Conservation (phyloP, 2,888 invertebrate genomes). For the Trachelus stipa region DNA sequence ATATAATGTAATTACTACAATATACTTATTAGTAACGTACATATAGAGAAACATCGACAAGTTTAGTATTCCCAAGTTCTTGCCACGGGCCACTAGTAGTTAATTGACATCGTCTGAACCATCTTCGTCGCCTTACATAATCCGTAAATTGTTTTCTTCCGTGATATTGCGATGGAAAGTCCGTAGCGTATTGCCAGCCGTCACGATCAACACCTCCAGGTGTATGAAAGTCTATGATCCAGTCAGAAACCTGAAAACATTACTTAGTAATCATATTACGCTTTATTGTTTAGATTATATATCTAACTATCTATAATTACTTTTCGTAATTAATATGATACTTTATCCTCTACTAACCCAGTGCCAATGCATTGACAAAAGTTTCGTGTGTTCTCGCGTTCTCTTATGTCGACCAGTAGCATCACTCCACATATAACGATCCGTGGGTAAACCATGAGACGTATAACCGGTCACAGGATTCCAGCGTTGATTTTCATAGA, state of each 20-base stretch:
- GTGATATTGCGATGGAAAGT: conserved; percentile 90
- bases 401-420: conserved; percentile 84
- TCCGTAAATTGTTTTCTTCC: conserved; percentile 88
- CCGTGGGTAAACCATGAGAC: conserved; percentile 86
- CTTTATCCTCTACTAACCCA: conserved; percentile 73
- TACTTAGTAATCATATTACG: background rate
- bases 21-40: conserved; percentile 61
- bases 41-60: conserved; percentile 83
- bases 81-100: conserved; percentile 90
- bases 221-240: conserved; percentile 92
- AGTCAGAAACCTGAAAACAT: conserved; percentile 78
- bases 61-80: conserved; percentile 86
- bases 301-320: background rate
- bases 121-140: conserved; percentile 85
- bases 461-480: conserved; percentile 92
- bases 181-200: conserved; percentile 96
- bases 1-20: background rate
- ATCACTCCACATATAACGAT: conserved; percentile 93
- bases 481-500: conserved; percentile 96
- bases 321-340: background rate
- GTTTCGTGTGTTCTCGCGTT: conserved; percentile 86
- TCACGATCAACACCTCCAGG: conserved; percentile 91
- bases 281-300: background rate
- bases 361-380: conserved; percentile 88
- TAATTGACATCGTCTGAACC: conserved; percentile 86